Percentiles rank a stretch among this genome's conserved stretches.
Evolutionary conservation across 1,140 invertebrate species (phyloP).

Genomic region (Globodera ellingtonae): DNA sequence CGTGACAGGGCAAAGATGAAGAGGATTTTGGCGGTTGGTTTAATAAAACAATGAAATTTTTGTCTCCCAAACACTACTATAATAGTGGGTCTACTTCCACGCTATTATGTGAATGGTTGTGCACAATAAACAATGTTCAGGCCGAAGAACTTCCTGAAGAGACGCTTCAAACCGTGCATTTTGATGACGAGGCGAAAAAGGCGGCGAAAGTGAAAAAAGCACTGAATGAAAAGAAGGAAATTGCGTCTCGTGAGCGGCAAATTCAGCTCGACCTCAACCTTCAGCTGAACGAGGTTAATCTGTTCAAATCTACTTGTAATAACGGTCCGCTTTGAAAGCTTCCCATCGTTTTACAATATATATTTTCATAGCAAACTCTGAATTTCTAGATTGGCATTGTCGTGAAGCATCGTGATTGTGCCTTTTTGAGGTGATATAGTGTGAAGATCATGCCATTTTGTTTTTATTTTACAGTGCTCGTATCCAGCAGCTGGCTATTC

Average conservation of each 20-base stretch:
- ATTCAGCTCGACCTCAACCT: slow-evolving; percentile 59
- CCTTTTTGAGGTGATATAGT: slow-evolving; percentile 17
- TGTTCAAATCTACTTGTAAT: too few relatives aligned
- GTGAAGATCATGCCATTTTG: background rate
- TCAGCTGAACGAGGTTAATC: slow-evolving; percentile 46
- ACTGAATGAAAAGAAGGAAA: slow-evolving; percentile 25
- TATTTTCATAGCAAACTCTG: background rate
- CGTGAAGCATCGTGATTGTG: slow-evolving; percentile 37
- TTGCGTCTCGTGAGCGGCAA: slow-evolving; percentile 46
- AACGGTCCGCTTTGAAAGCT: too few relatives aligned
- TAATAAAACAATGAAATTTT: background rate
- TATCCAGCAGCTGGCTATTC: slow-evolving; percentile 45
- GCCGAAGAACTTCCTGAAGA: slow-evolving; percentile 55
- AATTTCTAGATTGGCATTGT: slow-evolving; percentile 44
- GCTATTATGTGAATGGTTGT: too few relatives aligned
- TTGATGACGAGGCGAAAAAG: slow-evolving; percentile 43
- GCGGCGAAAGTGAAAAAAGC: slow-evolving; percentile 14
- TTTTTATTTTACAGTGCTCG: slow-evolving; percentile 34
- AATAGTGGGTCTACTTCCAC: too few relatives aligned
- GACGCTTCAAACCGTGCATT: slow-evolving; percentile 5
- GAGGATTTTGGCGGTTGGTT: slow-evolving; percentile 63
- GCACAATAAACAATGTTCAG: background rate
- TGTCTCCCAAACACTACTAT: too few relatives aligned
- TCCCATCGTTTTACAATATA: background rate
- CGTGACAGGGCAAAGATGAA: slow-evolving; percentile 65